These are phyloP conservation scores for Talpa occidentalis DNA, from an alignment of 2,113 vertebrate genomes.

Conservation along the genomic window DNA sequence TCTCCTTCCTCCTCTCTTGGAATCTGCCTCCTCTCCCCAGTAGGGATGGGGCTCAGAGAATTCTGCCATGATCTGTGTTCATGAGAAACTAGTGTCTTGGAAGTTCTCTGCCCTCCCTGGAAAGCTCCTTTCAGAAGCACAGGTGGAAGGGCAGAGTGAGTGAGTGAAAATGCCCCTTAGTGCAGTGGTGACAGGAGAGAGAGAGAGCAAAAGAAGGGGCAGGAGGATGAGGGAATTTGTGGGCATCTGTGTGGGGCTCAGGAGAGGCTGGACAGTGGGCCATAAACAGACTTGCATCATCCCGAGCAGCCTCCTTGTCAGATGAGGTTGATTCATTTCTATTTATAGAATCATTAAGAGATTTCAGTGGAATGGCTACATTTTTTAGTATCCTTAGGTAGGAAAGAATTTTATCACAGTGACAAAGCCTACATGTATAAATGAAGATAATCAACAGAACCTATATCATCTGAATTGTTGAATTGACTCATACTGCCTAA, in stretches of 20 bases:
- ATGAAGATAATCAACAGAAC: neutral
- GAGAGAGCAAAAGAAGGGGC: neutral
- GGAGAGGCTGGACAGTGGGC: neutral
- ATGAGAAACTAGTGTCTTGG: neutral
- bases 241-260: neutral
- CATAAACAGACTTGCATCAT: neutral
- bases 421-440: neutral
- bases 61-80: neutral
- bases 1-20: neutral
- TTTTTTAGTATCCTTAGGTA: neutral
- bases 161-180: too few relatives aligned
- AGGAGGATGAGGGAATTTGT: neutral
- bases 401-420: neutral
- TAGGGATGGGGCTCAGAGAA: rapidly evolving
- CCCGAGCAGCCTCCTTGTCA: neutral
- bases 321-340: neutral
- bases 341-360: neutral
- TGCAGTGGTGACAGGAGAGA: neutral
- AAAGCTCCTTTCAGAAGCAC: neutral
- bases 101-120: neutral
- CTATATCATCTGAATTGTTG: neutral
- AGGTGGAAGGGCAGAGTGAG: neutral
- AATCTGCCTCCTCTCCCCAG: neutral
- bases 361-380: neutral
- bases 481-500: neutral